phyloP scores from a whole-genome alignment of 1,140 invertebrate species.

The Drosophila malerkotliana region DNA sequence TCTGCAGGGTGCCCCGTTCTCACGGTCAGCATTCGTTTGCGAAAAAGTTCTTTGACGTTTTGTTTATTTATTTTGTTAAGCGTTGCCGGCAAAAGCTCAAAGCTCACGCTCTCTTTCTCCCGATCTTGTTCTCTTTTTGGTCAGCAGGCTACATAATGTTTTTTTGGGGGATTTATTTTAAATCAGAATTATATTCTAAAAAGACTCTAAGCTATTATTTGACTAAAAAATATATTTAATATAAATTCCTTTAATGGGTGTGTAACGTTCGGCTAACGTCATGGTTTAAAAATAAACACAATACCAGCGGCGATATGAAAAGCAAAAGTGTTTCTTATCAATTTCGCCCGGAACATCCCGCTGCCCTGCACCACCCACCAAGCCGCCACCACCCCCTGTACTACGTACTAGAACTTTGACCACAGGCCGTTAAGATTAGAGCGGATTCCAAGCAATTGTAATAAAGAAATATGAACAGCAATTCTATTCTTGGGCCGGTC shows the following conservation, averaged over 20 bases:
- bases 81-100: constrained; percentile 49
- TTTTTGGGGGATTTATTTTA: neutral
- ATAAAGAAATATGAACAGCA: constrained; percentile 42
- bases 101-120: constrained; percentile 31
- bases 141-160: neutral
- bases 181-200: too few relatives aligned
- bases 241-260: neutral
- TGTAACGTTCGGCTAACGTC: neutral
- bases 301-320: constrained; percentile 29
- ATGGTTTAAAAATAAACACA: neutral
- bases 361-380: neutral
- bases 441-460: constrained; percentile 51
- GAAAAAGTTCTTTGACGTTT: constrained; percentile 81
- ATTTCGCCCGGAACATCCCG: constrained; percentile 10
- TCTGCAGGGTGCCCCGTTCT: constrained; percentile 28
- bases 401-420: constrained; percentile 58
- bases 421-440: constrained; percentile 69
- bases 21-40: constrained; percentile 60
- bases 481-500: constrained; percentile 17
- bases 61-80: constrained; percentile 81
- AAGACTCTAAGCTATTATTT: neutral
- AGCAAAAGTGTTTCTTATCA: constrained; percentile 76
- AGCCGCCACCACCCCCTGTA: neutral
- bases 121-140: constrained; percentile 2
- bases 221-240: neutral